Conservation (phyloP, 2,797 vertebrate species). For the Sarcoramphus papa region DNA sequence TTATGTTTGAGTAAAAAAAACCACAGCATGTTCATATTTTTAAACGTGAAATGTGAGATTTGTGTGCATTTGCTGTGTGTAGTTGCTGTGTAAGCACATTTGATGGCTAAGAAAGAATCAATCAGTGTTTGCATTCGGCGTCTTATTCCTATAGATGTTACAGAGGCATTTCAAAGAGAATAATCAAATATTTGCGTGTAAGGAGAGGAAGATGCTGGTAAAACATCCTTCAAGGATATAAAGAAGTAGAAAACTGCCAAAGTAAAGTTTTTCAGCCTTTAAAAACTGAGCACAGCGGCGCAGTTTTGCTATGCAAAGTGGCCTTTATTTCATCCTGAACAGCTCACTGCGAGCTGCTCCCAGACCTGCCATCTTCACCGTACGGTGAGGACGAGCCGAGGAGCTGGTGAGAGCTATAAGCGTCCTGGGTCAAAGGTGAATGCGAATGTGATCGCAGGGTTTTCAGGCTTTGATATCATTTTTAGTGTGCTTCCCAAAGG, state of each 20-base stretch:
- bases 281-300: not conserved
- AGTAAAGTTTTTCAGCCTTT: not conserved
- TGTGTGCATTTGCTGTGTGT: slow-evolving; percentile 47
- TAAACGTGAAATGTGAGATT: slow-evolving; percentile 56
- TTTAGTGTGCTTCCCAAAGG: slow-evolving; percentile 57
- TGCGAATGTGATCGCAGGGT: not conserved
- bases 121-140: slow-evolving; percentile 22
- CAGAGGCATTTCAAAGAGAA: slow-evolving; percentile 61
- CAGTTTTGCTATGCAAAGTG: not conserved
- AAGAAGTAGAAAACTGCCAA: not conserved
- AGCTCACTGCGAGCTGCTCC: not conserved
- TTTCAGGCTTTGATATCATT: slow-evolving; percentile 40
- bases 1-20: slow-evolving; percentile 62
- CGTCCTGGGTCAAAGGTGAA: slow-evolving; percentile 17
- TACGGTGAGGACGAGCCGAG: not conserved
- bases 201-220: not conserved
- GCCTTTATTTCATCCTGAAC: not conserved
- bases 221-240: not conserved
- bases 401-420: not conserved
- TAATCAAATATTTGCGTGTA: slow-evolving; percentile 35
- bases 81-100: slow-evolving; percentile 60
- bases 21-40: slow-evolving; percentile 64
- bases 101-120: slow-evolving; percentile 52
- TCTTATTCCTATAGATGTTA: slow-evolving; percentile 32
- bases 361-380: rapidly evolving